Percentiles rank a stretch among this genome's conserved stretches.
These are phyloP conservation scores for Plecturocebus donacophilus DNA, from an alignment of 2,113 vertebrate genomes.

Conservation along the genomic window DNA sequence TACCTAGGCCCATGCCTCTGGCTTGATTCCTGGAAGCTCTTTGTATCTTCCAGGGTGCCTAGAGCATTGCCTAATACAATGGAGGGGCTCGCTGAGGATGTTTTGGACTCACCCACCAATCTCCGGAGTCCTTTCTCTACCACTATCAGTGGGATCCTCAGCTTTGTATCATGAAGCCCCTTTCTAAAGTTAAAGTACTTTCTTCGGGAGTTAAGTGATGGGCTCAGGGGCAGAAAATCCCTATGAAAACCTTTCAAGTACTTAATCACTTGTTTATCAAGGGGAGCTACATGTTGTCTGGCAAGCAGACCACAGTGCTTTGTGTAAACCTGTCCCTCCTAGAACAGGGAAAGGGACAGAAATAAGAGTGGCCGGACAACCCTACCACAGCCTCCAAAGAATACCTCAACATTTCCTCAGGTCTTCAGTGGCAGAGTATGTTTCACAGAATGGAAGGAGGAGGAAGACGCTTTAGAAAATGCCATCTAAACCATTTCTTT, in stretches of 20 bases:
- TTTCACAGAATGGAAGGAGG: not conserved
- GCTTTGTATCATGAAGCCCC: not conserved
- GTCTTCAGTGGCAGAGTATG: not conserved
- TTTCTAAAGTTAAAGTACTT: not conserved
- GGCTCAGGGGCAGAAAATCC: not conserved
- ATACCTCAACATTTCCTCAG: not conserved
- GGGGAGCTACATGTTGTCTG: not conserved
- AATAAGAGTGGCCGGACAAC: not conserved
- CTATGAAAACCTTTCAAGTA: not conserved
- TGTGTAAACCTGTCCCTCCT: not conserved
- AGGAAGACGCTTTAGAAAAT: not conserved
- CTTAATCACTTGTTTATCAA: not conserved
- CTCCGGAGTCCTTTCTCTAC: not conserved
- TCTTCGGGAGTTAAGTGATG: not conserved
- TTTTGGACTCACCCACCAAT: not conserved
- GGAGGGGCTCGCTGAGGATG: not conserved
- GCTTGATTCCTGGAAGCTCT: not conserved
- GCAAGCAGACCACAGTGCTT: not conserved
- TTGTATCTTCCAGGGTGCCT: not conserved
- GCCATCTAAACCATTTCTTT: not conserved
- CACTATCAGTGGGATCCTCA: not conserved
- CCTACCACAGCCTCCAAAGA: not conserved
- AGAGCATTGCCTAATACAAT: not conserved
- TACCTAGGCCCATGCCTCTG: not conserved
- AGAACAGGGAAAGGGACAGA: not conserved